Evolutionary conservation across 2,888 invertebrate species (phyloP).

Genomic region (Synergus japonicus): DNA sequence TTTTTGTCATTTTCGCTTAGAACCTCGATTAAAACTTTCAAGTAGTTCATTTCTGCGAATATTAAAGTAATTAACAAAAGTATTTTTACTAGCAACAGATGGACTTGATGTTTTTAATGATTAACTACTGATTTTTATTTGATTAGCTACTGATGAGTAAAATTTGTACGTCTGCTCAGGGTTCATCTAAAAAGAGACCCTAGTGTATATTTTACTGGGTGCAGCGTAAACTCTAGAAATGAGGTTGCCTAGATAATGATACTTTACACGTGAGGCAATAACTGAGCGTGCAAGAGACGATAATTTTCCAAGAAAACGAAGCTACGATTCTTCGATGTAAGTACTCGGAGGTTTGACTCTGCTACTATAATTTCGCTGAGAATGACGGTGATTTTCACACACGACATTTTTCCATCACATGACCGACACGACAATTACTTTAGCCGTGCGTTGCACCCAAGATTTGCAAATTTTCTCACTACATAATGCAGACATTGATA

Average conservation of each 20-base stretch:
- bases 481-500: background rate
- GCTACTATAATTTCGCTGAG: constrained; percentile 17
- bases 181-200: background rate
- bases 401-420: constrained; percentile 28
- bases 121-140: no score
- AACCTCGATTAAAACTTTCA: background rate
- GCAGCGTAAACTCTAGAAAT: background rate
- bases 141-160: no score
- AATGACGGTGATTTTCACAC: constrained; percentile 8
- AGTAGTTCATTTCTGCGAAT: background rate
- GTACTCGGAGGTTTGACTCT: constrained; percentile 7
- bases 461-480: constrained; percentile 17
- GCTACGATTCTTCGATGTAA: constrained; percentile 5
- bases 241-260: constrained; percentile 5
- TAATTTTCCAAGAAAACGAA: constrained; percentile 1
- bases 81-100: no score
- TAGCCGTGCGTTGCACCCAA: background rate
- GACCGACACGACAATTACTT: background rate
- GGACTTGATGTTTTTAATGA: no score
- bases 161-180: background rate
- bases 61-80: background rate
- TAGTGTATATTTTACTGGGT: background rate
- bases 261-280: constrained; percentile 4
- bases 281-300: background rate
- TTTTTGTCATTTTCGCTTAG: background rate